A percentile compares a stretch with the other conserved stretches of the same genome.
Evolutionary conservation across 30 jellyfish, hydroid and myxozoan genomes (phyloP).

Genomic region (Hydractinia symbiolongicarpus): DNA sequence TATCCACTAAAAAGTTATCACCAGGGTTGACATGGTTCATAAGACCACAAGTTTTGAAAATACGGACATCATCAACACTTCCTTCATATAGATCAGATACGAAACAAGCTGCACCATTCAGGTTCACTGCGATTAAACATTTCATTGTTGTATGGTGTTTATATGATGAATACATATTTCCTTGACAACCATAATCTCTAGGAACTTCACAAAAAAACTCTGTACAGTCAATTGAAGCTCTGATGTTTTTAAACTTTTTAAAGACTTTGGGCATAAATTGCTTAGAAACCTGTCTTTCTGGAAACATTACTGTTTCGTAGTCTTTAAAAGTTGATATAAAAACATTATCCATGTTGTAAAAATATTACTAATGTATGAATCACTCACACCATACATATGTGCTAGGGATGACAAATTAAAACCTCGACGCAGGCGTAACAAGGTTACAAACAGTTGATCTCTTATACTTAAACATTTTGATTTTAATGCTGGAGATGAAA

Average conservation of each 20-base stretch:
- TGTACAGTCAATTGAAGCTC: conserved; percentile 60
- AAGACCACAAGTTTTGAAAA: conserved; percentile 49
- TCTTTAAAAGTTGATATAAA: conserved; percentile 47
- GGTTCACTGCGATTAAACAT: conserved; percentile 61
- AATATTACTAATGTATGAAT: conserved; percentile 36
- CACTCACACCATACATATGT: conserved; percentile 51
- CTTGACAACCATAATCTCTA: conserved; percentile 54
- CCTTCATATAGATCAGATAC: conserved; percentile 63
- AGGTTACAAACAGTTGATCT: conserved; percentile 49
- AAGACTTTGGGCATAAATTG: conserved; percentile 38
- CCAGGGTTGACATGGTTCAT: conserved; percentile 50
- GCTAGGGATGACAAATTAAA: conserved; percentile 47
- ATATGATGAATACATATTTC: conserved; percentile 54
- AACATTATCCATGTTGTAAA: conserved; percentile 62
- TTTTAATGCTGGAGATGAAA: conserved; percentile 5
- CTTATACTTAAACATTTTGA: conserved; percentile 14
- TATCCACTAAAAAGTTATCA: conserved; percentile 66
- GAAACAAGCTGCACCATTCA: conserved; percentile 67
- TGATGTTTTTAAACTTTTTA: conserved; percentile 36
- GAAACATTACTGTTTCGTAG: conserved; percentile 45
- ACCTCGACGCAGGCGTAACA: conserved; percentile 56
- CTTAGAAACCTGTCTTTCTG: conserved; percentile 33
- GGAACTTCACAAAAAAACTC: conserved; percentile 46
- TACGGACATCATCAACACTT: conserved; percentile 52
- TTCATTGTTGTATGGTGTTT: conserved; percentile 50